Base-by-base conservation (phyloP, 2,113 vertebrate species). In the human region DNA sequence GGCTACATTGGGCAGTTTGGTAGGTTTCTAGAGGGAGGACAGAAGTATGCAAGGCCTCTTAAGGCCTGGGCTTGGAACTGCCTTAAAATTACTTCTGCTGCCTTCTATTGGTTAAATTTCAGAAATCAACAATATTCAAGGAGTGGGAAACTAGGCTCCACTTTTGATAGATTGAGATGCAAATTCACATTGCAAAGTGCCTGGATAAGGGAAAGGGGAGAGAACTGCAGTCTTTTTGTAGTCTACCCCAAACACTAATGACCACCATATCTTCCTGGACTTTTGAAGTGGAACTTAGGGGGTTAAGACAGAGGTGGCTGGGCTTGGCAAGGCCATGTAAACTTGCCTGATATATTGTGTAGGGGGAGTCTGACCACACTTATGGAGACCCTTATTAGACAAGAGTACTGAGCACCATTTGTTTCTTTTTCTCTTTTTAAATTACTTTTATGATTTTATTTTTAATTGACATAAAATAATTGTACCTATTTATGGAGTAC, bases 291-390 rank as follows among this genome's bases (percentile, higher is more conserved):
- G 50, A 81, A 45, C 3, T 43, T 35, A 20, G 30, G 14, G 14
- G 23, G 3, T 9, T 13, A 61, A 70, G 9, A 25, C 4, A 6
- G 48, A 64, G 18, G 8, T 61, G 6, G 17, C 11, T 57, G 45
- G 7, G 52, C 43, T 82, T 30, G 7, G 13, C 11, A n/a, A 70
- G 43, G 35, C 16, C 32, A 10, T 9, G 17, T 45, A 32, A 55
- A 12, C n/a, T 48, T n/a, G 27, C 32, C 66, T n/a, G 2, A 2
- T 0, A 0, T 61, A 30, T 52, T 55, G 27, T 27, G 1, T 13
- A 13, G 17, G 11, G 52, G 5, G 3, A 92, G 11, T 35, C 78
- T 38, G 70, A 66, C 27, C 27, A 61, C 14, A 45, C 30, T 16
- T 79, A 16, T 82, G 6, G 17, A 78, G 43, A 38, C 6, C 75